Conservation (phyloP, 2,113 vertebrate species). For the Struthidea cinerea region DNA sequence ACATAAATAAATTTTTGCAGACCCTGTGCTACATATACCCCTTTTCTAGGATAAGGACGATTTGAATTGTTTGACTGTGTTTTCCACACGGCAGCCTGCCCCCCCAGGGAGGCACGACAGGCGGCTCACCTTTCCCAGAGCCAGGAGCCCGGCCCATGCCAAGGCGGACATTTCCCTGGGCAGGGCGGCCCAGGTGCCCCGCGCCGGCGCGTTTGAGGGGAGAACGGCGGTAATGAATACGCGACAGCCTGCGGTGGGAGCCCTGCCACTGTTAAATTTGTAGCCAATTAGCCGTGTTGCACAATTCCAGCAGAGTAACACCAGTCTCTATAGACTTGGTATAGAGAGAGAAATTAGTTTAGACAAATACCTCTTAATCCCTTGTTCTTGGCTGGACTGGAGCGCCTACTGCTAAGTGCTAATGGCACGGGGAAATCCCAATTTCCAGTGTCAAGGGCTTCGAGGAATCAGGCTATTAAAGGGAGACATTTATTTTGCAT, state of each 20-base stretch:
- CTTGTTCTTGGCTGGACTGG: conserved; percentile 72
- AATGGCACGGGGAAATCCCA: conserved; percentile 78
- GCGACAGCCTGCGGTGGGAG: conserved; percentile 52
- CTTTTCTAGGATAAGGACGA: rapidly evolving
- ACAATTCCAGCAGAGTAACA: conserved; percentile 78
- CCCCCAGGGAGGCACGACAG: neutral
- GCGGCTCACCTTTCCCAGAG: neutral
- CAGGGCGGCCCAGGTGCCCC: neutral
- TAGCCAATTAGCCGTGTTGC: conserved; percentile 81
- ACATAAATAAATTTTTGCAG: neutral
- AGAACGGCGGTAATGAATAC: neutral
- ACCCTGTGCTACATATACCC: neutral
- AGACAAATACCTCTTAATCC: conserved; percentile 83
- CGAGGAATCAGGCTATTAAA: conserved; percentile 70
- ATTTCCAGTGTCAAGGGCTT: conserved; percentile 76
- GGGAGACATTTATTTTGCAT: conserved; percentile 71
- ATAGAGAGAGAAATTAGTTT: conserved; percentile 79
- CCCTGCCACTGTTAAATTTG: conserved; percentile 78
- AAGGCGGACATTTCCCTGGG: neutral
- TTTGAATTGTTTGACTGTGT: neutral
- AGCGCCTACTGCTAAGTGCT: conserved; percentile 75
- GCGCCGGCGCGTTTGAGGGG: neutral
- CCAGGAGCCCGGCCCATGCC: rapidly evolving
- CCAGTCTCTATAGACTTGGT: conserved; percentile 74
- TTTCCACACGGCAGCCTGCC: neutral